Evolutionary conservation across 2,113 vertebrate genomes (phyloP).

Genomic region (Amphilophus citrinellus): DNA sequence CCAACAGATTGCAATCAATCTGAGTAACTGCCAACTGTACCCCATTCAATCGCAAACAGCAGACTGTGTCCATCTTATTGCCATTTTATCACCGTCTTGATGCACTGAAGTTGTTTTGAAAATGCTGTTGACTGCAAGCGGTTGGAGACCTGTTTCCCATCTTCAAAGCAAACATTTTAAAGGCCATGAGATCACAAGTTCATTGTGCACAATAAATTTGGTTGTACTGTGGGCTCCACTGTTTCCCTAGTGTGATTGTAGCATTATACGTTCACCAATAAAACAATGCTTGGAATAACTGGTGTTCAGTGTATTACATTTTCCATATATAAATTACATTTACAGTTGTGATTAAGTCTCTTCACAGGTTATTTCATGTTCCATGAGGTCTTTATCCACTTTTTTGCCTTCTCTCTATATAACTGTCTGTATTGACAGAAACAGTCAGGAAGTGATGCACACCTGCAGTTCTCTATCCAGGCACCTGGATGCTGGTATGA

Average conservation of each 20-base stretch:
- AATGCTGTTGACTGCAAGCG: background rate
- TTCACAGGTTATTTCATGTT: background rate
- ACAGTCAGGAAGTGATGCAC: background rate
- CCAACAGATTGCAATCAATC: background rate
- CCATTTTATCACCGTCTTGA: background rate
- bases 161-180: no score
- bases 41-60: background rate
- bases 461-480: constrained; percentile 13
- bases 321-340: background rate
- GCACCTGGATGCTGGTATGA: background rate
- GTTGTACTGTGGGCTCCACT: background rate
- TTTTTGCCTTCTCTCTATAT: background rate
- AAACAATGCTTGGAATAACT: background rate
- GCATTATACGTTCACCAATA: background rate
- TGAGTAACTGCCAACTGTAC: background rate
- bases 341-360: background rate
- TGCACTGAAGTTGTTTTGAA: background rate
- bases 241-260: background rate
- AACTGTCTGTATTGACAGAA: background rate
- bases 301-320: background rate
- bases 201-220: background rate
- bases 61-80: background rate
- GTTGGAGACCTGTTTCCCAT: background rate
- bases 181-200: background rate
- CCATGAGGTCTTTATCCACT: background rate